Percentiles rank a stretch among this genome's conserved stretches.
These are phyloP conservation scores for Mylabris sibirica DNA, from an alignment of 2,888 invertebrate genomes.

Conservation along the genomic window DNA sequence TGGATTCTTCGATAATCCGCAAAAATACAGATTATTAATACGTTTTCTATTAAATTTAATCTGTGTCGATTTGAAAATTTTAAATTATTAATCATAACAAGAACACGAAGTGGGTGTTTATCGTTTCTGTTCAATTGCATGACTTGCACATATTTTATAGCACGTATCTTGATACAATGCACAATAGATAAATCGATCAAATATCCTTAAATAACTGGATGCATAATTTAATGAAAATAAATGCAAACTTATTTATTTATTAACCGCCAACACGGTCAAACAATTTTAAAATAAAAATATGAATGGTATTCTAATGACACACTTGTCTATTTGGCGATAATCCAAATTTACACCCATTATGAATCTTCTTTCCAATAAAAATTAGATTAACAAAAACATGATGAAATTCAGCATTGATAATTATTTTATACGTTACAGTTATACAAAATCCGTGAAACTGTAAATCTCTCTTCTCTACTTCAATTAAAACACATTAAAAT, in stretches of 20 bases:
- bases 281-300: slow-evolving; percentile 20
- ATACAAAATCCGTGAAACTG: no score
- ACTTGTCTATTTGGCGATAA: slow-evolving; percentile 26
- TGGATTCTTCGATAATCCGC: no score
- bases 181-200: neutral
- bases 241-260: neutral
- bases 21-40: no score
- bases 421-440: no score
- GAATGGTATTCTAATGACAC: slow-evolving; percentile 25
- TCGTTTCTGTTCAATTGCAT: neutral
- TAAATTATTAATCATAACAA: neutral
- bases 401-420: neutral
- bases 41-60: no score
- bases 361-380: neutral
- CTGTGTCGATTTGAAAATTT: no score
- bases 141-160: neutral
- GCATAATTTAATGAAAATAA: neutral
- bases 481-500: no score
- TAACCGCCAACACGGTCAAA: neutral
- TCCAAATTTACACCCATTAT: slow-evolving; percentile 25
- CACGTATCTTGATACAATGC: neutral
- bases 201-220: neutral
- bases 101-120: neutral
- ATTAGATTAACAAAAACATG: neutral
- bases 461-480: no score